These are phyloP conservation scores for Sterrhoptilus dennistouni DNA, from an alignment of 2,113 vertebrate species.

Conservation along the genomic window DNA sequence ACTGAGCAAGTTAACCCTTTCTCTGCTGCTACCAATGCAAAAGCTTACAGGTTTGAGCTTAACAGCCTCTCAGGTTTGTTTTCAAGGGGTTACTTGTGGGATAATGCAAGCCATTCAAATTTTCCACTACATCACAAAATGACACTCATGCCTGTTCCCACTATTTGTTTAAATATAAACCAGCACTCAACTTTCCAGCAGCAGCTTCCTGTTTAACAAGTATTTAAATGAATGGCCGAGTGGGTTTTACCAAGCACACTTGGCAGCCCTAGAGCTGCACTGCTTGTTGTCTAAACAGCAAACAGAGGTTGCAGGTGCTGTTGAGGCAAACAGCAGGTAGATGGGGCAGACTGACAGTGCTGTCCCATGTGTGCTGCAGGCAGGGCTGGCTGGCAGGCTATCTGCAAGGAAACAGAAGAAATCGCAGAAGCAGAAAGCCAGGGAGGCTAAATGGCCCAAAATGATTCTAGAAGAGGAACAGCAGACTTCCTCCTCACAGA, in stretches of 20 bases:
- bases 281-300: not conserved
- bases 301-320: not conserved
- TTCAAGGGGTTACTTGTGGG: not conserved
- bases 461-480: not conserved
- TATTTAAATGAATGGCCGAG: conserved; percentile 10
- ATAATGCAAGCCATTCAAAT: not conserved
- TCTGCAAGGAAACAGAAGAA: not conserved
- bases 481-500: not conserved
- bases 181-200: not conserved
- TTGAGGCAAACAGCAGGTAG: not conserved
- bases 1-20: not conserved
- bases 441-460: not conserved
- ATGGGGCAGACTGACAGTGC: not conserved
- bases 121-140: conserved; percentile 11
- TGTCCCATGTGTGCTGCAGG: accelerated
- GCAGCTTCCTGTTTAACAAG: conserved; percentile 42
- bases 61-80: not conserved
- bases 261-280: not conserved
- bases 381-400: not conserved
- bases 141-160: not conserved
- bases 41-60: not conserved
- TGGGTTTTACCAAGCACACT: not conserved
- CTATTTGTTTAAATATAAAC: conserved; percentile 33
- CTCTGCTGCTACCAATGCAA: not conserved
- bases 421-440: not conserved